Conservation (phyloP, 2,888 invertebrate genomes). For the Branchipolynoe longqiensis region DNA sequence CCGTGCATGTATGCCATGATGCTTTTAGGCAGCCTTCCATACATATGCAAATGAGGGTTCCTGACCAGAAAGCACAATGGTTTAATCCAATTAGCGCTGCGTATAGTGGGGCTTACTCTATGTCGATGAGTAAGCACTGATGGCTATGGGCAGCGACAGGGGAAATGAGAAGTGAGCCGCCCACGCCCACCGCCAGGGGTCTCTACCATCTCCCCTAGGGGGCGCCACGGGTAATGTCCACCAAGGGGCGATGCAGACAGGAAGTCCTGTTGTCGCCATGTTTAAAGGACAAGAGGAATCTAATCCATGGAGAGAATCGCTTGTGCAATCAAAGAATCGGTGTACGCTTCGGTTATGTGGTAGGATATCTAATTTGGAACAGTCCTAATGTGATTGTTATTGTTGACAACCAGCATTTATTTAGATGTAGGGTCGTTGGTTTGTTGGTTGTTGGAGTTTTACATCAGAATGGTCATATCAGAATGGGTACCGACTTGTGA, state of each 20-base stretch:
- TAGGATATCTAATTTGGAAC: too few species aligned
- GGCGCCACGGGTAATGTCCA: slow-evolving; percentile 14
- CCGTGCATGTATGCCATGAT: slow-evolving; percentile 17
- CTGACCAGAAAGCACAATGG: slow-evolving; percentile 51
- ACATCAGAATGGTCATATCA: too few species aligned
- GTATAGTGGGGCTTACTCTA: slow-evolving; percentile 20
- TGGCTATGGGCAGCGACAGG: slow-evolving; percentile 43
- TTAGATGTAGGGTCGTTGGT: too few species aligned
- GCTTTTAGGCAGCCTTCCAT: slow-evolving; percentile 37
- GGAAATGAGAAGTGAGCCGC: slow-evolving; percentile 50
- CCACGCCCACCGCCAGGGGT: neutral
- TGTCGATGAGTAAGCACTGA: slow-evolving; percentile 55
- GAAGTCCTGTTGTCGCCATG: slow-evolving; percentile 2
- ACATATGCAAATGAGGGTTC: slow-evolving; percentile 46
- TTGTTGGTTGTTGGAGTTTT: too few species aligned
- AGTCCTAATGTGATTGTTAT: too few species aligned
- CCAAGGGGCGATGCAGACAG: neutral
- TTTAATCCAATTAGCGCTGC: slow-evolving; percentile 51
- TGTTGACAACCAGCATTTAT: too few species aligned
- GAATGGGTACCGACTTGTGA: too few species aligned
- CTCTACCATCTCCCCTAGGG: slow-evolving; percentile 35
- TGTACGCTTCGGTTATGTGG: too few species aligned
- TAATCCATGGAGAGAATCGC: too few species aligned
- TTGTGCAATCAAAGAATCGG: too few species aligned
- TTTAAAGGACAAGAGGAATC: too few species aligned